These are phyloP conservation scores for Eugnorisma glareosa DNA, from an alignment of 2,888 invertebrate genomes.

Conservation along the genomic window DNA sequence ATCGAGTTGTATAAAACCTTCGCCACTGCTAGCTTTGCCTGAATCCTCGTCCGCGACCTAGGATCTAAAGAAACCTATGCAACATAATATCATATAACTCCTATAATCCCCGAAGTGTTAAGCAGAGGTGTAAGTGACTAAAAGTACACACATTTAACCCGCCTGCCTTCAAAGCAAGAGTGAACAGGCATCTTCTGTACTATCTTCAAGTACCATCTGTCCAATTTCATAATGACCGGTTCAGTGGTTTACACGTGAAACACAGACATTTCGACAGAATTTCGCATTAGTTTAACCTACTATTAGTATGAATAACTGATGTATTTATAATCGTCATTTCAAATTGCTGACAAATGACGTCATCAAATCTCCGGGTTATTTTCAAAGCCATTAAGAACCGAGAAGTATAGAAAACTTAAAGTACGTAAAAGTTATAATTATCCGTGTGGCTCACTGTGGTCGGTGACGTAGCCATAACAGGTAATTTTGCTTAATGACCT, in stretches of 20 bases:
- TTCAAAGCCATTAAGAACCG: slow-evolving; percentile 42
- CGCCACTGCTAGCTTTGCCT: background rate
- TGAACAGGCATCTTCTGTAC: no score
- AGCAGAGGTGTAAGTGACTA: no score
- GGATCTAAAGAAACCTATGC: background rate
- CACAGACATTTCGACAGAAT: background rate
- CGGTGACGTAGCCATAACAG: slow-evolving; percentile 9
- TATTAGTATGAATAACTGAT: background rate
- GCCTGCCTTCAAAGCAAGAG: no score
- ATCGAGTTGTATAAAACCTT: no score
- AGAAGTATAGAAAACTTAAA: slow-evolving; percentile 29
- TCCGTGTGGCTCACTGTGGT: background rate
- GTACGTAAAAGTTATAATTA: slow-evolving; percentile 22
- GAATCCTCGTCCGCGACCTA: background rate
- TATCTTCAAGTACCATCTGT: no score
- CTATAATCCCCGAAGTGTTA: no score
- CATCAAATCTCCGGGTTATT: slow-evolving; percentile 31
- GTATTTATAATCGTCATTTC: slow-evolving; percentile 1
- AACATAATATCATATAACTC: no score
- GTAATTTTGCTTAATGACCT: slow-evolving; percentile 41
- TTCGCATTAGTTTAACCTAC: background rate
- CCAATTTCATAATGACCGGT: background rate
- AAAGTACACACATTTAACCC: no score
- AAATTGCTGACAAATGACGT: slow-evolving; percentile 29
- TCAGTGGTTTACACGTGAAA: background rate